Evolutionary conservation across 2,113 vertebrate genomes (phyloP).

Genomic region (Psilopogon haemacephalus): DNA sequence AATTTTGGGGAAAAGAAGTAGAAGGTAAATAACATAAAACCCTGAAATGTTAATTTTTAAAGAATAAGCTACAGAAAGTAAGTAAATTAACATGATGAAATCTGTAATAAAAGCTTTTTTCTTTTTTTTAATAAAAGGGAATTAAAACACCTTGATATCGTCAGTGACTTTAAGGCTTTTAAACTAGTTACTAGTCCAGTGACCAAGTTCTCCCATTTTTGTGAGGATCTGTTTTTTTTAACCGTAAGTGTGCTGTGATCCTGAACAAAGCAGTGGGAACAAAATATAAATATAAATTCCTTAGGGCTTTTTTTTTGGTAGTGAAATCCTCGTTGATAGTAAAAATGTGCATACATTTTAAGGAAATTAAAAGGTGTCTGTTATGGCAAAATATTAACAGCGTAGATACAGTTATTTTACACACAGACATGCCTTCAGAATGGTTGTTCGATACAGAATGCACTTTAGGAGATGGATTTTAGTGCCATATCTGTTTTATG

Average conservation of each 20-base stretch:
- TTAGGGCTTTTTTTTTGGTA: background rate
- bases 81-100: background rate
- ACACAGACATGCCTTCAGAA: background rate
- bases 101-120: background rate
- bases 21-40: background rate
- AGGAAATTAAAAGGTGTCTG: background rate
- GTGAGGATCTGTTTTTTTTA: background rate
- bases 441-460: background rate
- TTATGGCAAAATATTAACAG: background rate
- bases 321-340: background rate
- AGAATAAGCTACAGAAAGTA: background rate
- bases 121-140: no score
- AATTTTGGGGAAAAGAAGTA: no score
- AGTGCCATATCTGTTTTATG: background rate
- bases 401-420: background rate
- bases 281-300: background rate
- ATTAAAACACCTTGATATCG: background rate
- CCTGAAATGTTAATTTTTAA: background rate
- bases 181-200: background rate
- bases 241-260: background rate
- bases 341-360: background rate
- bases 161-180: background rate
- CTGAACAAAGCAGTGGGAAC: background rate
- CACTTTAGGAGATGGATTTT: background rate
- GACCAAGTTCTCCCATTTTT: background rate